phyloP scores from a whole-genome alignment of 2,888 invertebrate species.

The Ditylenchus weischeri region DNA sequence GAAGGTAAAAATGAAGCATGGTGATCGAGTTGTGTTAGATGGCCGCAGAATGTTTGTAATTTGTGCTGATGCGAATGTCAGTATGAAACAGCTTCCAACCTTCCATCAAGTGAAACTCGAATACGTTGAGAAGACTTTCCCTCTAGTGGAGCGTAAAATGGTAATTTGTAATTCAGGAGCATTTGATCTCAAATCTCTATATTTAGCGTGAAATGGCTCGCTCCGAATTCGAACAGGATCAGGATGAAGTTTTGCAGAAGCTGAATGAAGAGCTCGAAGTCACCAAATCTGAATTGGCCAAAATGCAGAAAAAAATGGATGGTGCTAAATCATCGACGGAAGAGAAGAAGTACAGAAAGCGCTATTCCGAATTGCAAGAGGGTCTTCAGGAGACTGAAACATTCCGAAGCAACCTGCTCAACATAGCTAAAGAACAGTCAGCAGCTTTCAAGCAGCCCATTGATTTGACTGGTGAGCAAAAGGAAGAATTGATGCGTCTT shows the following conservation, averaged over 20 bases:
- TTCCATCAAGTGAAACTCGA: slow-evolving; percentile 15
- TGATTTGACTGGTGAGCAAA: slow-evolving; percentile 2
- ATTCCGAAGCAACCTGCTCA: slow-evolving; percentile 7
- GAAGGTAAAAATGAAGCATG: not conserved
- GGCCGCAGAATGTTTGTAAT: slow-evolving; percentile 14
- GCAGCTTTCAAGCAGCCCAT: not conserved
- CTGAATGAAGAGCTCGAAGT: slow-evolving; percentile 14
- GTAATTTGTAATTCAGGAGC: not conserved
- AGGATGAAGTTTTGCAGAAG: not conserved
- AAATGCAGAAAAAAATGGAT: slow-evolving; percentile 2
- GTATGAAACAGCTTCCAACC: not conserved
- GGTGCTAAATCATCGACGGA: not conserved
- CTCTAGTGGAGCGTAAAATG: slow-evolving; percentile 6
- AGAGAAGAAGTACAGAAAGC: slow-evolving; percentile 4
- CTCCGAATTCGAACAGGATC: slow-evolving; percentile 11
- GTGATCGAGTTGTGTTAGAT: slow-evolving; percentile 16
- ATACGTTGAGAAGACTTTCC: slow-evolving; percentile 14
- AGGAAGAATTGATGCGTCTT: slow-evolving; percentile 2
- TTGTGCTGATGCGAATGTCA: not conserved
- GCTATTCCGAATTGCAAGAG: not conserved
- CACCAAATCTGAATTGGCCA: not conserved
- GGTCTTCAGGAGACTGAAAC: slow-evolving; percentile 7
- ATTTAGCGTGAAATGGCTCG: slow-evolving; percentile 15
- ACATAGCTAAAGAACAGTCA: not conserved
- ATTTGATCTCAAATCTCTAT: not conserved